Conservation (phyloP, 2,888 invertebrate genomes). For the Synanthedon vespiformis region DNA sequence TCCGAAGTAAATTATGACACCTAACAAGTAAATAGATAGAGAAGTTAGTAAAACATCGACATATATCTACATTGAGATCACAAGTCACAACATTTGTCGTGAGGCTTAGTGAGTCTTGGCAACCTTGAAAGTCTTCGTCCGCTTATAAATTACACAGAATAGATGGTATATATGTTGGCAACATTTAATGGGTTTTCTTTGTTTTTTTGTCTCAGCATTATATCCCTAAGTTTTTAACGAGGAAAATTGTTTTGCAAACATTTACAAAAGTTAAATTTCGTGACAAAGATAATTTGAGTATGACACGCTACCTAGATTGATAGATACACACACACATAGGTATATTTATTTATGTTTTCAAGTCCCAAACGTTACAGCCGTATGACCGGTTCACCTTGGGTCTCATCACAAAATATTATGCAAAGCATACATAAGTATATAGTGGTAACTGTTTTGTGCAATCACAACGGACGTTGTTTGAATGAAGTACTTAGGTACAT, state of each 20-base stretch:
- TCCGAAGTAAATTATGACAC: too few species aligned
- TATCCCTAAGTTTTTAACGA: neutral
- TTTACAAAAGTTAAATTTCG: neutral
- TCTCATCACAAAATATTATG: conserved; percentile 19
- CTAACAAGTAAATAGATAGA: too few species aligned
- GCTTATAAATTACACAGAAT: neutral
- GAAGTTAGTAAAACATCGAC: neutral
- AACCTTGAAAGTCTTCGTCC: conserved; percentile 6
- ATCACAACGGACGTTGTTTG: neutral
- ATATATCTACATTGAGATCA: neutral
- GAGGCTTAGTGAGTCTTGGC: conserved; percentile 2
- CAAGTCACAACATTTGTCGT: neutral
- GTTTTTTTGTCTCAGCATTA: conserved; percentile 2
- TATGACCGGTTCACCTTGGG: conserved; percentile 59
- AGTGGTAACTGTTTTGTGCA: neutral
- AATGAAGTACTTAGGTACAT: neutral
- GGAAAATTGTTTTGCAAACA: neutral
- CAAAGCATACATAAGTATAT: neutral
- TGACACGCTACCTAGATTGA: neutral
- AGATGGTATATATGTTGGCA: conserved; percentile 1
- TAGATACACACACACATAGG: neutral
- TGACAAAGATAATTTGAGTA: neutral
- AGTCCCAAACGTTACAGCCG: neutral
- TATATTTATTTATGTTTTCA: neutral
- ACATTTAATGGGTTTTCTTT: conserved; percentile 2